Base-by-base conservation (phyloP, 2,797 vertebrate species). In the Balearica regulorum region DNA sequence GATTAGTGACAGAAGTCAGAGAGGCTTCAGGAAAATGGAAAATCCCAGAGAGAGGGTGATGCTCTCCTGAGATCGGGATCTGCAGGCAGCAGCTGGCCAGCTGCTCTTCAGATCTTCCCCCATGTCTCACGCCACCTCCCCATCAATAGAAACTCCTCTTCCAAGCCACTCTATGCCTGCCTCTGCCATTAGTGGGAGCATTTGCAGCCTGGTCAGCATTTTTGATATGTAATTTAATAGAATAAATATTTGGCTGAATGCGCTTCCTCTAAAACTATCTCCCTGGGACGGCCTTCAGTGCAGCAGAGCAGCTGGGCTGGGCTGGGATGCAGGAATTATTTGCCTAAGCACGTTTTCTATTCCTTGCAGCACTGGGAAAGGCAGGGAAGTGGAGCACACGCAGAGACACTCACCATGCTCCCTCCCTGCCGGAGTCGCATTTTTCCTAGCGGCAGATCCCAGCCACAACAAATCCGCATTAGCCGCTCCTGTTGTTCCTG, bases 221-320 rank as follows among this genome's bases (percentile, higher is more conserved):
- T 95, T 51, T 87, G 7, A 87, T 87, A 85, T 95, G 69, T 93
- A 96, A 96, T 96, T 96, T 93, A 95, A 94, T 62, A 82, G 89
- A 94, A 94, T 95, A 96, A 96, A 96, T 97, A 94, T 93, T 94
- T 97, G 95, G 94, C 96, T 93, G 82, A 75, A 62, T 89, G 69
- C 3, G 5, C 58, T 95, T 96, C 95, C 92, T 88, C 90, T 87
- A 83, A 93, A 92, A 89, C 37, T 92, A 93, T 93, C 88, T 95
- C 51, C 51, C 53, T 77, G 55, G 82, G 76, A 85, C 9, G 1
- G 62, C 51, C 90, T 80, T 95, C 0, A 0, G 78, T 73, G 73
- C 84, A 89, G 89, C 83, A 79, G 51, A 90, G 46, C 92, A 94
- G 90, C 90, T 94, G 94, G 66, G 44, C 60, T 77, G 82, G 65